Conservation (phyloP, 2,888 invertebrate genomes). For the Harmothoe impar region DNA sequence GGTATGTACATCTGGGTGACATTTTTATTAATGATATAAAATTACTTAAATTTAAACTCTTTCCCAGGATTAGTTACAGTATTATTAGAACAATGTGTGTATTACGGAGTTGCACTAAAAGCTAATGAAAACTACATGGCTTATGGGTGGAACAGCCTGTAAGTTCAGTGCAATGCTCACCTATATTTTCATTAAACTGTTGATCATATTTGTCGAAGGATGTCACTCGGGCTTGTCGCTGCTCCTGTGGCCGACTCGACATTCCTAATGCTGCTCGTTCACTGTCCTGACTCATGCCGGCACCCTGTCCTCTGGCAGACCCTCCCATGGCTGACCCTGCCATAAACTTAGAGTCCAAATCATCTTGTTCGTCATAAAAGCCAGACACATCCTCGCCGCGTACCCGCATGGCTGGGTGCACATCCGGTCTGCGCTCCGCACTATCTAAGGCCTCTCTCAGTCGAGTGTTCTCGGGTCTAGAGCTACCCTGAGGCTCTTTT, state of each 20-base stretch:
- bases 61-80: no score
- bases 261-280: background rate
- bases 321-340: background rate
- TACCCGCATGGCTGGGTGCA: slow-evolving; percentile 64
- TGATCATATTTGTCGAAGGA: slow-evolving; percentile 70
- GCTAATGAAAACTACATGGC: no score
- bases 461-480: slow-evolving; percentile 18
- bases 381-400: slow-evolving; percentile 72
- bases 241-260: background rate
- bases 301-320: background rate
- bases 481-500: background rate
- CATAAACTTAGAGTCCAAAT: slow-evolving; percentile 69
- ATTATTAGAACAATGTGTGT: no score
- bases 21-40: background rate
- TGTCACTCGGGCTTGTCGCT: slow-evolving; percentile 25
- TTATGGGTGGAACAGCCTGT: no score
- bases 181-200: slow-evolving; percentile 79
- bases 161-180: slow-evolving; percentile 70
- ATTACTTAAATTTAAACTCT: no score
- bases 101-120: no score
- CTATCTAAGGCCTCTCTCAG: background rate
- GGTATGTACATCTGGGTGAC: no score
- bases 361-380: slow-evolving; percentile 73
- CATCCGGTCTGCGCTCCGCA: slow-evolving; percentile 4
- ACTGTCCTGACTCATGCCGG: background rate